Evolutionary conservation across 2,113 vertebrate genomes (phyloP).

Genomic region (Pan paniscus): DNA sequence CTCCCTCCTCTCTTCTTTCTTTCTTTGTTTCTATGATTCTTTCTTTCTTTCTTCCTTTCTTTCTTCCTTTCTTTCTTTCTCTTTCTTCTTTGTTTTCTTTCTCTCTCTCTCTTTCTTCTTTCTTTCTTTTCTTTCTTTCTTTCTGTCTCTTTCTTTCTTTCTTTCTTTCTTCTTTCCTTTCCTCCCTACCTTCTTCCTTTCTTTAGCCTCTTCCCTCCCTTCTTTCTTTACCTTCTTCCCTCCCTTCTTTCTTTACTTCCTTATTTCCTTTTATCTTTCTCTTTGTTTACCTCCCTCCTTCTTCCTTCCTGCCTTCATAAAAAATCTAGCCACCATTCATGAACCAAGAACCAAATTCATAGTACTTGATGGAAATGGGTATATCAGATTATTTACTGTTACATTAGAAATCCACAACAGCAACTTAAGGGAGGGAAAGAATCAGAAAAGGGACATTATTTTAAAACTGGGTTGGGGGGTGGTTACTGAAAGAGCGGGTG

Average conservation of each 20-base stretch:
- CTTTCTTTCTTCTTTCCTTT: not conserved
- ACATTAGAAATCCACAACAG: not conserved
- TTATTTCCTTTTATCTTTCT: not conserved
- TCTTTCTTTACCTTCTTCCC: no score
- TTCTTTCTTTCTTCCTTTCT: no score
- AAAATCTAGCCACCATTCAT: not conserved
- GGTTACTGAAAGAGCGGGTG: not conserved
- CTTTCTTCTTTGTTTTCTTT: no score
- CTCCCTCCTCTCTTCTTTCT: no score
- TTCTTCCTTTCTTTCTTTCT: no score
- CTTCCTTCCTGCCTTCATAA: not conserved
- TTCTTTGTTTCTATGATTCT: no score
- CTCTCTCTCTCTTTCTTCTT: no score
- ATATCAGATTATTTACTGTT: not conserved
- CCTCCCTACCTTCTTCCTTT: not conserved
- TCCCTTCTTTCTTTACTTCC: not conserved
- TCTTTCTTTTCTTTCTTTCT: no score
- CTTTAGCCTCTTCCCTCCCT: not conserved
- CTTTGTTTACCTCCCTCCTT: no score
- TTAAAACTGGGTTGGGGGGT: not conserved
- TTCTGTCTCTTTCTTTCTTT: no score
- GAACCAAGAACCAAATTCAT: not conserved
- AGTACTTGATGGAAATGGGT: not conserved
- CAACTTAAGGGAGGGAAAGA: not conserved
- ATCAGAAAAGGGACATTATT: not conserved